Conservation (phyloP, 2,113 vertebrate genomes). For the Ornithorhynchus anatinus region DNA sequence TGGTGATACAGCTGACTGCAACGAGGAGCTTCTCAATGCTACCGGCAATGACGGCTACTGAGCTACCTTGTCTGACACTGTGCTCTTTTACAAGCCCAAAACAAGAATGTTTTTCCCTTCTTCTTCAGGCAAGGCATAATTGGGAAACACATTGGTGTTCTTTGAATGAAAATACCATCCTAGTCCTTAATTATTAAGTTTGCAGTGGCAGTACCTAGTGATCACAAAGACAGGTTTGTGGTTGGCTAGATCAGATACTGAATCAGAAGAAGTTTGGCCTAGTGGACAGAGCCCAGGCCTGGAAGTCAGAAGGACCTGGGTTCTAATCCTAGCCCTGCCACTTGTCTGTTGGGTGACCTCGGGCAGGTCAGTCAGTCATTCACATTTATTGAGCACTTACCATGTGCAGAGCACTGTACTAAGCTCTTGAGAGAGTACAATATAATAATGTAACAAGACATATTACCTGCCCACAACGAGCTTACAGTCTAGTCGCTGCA, state of each 20-base stretch:
- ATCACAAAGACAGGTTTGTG: conserved; percentile 37
- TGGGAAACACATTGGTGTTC: neutral
- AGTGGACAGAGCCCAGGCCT: neutral
- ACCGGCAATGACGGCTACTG: no score
- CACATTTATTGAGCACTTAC: no score
- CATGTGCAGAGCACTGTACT: no score
- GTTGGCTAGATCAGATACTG: conserved; percentile 1
- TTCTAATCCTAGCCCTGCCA: neutral
- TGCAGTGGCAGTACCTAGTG: conserved; percentile 31
- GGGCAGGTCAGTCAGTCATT: no score
- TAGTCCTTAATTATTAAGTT: neutral
- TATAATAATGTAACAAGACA: no score
- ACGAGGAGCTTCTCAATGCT: no score
- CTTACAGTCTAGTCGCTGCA: no score
- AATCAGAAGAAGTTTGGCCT: conserved; percentile 19
- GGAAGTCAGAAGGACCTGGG: neutral
- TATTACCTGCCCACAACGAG: no score
- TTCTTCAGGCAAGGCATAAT: neutral
- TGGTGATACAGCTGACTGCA: no score
- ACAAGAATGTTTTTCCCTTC: conserved; percentile 30
- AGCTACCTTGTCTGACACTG: no score
- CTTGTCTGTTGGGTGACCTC: neutral
- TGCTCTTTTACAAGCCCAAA: conserved; percentile 26
- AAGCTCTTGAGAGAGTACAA: no score
- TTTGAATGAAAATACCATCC: neutral